phyloP scores from a whole-genome alignment of 2,797 vertebrate genomes.

The Monodelphis domestica region DNA sequence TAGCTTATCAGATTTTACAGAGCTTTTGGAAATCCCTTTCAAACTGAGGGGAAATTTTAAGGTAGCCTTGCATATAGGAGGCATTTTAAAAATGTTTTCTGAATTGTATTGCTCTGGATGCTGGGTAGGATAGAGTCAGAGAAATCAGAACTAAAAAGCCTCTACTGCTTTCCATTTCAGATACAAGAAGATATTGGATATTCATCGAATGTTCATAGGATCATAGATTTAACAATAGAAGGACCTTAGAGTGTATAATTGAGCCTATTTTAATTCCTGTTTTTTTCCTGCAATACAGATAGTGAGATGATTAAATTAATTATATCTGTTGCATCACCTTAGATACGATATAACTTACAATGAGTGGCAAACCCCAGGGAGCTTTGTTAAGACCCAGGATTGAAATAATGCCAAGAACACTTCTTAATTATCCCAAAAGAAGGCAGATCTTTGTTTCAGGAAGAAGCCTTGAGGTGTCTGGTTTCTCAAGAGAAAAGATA shows the following conservation, averaged over 20 bases:
- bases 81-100: not conserved
- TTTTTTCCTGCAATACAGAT: not conserved
- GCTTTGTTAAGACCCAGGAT: not conserved
- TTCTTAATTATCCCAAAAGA: not conserved
- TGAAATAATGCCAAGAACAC: not conserved
- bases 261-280: not conserved
- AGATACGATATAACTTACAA: slow-evolving; percentile 29
- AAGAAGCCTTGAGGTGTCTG: not conserved
- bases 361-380: slow-evolving; percentile 48
- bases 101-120: not conserved
- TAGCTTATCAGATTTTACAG: not conserved
- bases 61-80: not conserved
- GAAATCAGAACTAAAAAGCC: not conserved
- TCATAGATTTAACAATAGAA: not conserved
- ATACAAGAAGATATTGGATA: not conserved
- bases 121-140: not conserved
- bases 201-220: not conserved
- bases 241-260: not conserved
- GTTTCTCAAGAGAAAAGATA: not conserved
- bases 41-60: not conserved
- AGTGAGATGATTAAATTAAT: slow-evolving; percentile 48
- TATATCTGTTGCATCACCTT: slow-evolving; percentile 62
- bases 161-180: not conserved
- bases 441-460: not conserved
- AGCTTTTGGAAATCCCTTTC: not conserved